These are phyloP conservation scores for Tortricodes alternella DNA, from an alignment of 2,888 invertebrate species.

Conservation along the genomic window DNA sequence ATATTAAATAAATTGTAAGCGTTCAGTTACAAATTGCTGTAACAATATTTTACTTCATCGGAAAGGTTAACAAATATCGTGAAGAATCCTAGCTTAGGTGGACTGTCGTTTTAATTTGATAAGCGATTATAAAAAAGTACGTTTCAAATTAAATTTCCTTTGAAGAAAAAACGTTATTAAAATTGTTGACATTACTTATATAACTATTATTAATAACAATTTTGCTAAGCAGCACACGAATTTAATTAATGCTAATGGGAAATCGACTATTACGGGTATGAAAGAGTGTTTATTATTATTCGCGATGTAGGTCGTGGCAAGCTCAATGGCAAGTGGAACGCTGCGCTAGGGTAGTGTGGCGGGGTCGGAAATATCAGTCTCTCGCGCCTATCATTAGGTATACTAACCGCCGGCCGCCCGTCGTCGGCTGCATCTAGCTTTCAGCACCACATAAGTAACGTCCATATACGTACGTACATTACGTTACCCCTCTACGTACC, in stretches of 20 bases:
- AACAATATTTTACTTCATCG: too few relatives aligned
- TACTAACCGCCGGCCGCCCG: background rate
- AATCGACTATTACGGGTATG: constrained; percentile 34
- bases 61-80: too few relatives aligned
- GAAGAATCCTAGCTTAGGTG: too few relatives aligned
- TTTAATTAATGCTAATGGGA: constrained; percentile 34
- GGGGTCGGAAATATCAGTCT: constrained; percentile 52
- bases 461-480: background rate
- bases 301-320: constrained; percentile 46
- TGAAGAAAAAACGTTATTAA: too few relatives aligned
- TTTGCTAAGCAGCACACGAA: background rate
- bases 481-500: background rate
- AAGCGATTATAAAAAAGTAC: too few relatives aligned
- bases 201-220: constrained; percentile 17
- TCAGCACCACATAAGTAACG: background rate
- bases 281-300: constrained; percentile 48
- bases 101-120: too few relatives aligned
- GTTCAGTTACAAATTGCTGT: background rate
- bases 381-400: constrained; percentile 38
- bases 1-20: constrained; percentile 5
- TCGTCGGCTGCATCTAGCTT: background rate
- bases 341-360: constrained; percentile 22
- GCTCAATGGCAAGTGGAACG: constrained; percentile 30
- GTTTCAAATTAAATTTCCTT: too few relatives aligned
- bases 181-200: too few relatives aligned